Evolutionary conservation across 1,140 invertebrate genomes (phyloP).

Genomic region (Xylocopa sonorina): DNA sequence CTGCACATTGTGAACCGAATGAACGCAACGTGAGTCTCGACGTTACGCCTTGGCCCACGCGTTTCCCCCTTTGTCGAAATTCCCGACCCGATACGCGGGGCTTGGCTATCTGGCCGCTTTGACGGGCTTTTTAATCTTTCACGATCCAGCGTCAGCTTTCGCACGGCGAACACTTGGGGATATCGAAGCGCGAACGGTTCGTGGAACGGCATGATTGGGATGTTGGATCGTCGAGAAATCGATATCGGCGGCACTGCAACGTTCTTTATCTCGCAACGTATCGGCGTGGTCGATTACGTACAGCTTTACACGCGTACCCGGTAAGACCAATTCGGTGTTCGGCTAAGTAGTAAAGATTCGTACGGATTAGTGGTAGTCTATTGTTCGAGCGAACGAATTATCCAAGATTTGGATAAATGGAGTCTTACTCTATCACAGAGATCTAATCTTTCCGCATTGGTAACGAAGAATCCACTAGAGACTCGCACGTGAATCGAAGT

Average conservation of each 20-base stretch:
- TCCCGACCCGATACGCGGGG: no score
- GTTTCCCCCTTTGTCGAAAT: background rate
- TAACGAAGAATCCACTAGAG: no score
- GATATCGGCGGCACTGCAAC: slow-evolving; percentile 85
- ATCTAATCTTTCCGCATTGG: no score
- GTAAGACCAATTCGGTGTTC: slow-evolving; percentile 53
- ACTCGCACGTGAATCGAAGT: no score
- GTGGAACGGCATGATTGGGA: slow-evolving; percentile 86
- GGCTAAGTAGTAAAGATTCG: no score
- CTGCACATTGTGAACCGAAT: slow-evolving; percentile 82
- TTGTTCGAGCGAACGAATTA: no score
- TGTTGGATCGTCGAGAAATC: slow-evolving; percentile 83
- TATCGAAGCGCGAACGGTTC: slow-evolving; percentile 77
- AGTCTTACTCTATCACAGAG: no score
- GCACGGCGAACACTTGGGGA: slow-evolving; percentile 83
- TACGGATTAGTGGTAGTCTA: no score
- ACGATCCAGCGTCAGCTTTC: slow-evolving; percentile 76
- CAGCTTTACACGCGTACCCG: slow-evolving; percentile 83
- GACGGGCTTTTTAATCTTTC: background rate
- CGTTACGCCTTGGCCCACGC: no score
- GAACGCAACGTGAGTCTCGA: slow-evolving; percentile 82
- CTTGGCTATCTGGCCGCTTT: no score
- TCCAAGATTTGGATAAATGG: no score
- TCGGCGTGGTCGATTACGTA: slow-evolving; percentile 84
- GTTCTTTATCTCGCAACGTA: slow-evolving; percentile 84